A percentile compares a stretch with the other conserved stretches of the same genome.
Conservation (phyloP, 1,140 invertebrate genomes). For the Cydia amplana region DNA sequence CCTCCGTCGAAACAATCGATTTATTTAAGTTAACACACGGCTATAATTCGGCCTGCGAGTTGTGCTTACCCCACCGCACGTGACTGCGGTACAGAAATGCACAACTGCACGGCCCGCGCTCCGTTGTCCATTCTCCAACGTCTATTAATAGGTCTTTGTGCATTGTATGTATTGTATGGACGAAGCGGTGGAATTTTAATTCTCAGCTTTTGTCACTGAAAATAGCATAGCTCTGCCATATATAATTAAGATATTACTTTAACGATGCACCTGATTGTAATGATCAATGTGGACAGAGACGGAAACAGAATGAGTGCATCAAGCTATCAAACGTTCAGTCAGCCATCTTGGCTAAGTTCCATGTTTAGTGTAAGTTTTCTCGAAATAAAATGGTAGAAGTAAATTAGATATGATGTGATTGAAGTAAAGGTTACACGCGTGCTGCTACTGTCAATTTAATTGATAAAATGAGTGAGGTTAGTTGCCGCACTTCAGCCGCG, state of each 20-base stretch:
- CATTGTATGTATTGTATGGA: conserved; percentile 27
- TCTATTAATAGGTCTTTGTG: conserved; percentile 31
- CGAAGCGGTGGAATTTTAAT: conserved; percentile 24
- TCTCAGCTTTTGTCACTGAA: neutral
- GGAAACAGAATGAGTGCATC: too few relatives aligned
- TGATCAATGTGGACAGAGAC: neutral
- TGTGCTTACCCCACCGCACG: conserved; percentile 27
- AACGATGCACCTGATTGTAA: neutral
- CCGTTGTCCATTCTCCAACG: conserved; percentile 22
- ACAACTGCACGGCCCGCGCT: conserved; percentile 20
- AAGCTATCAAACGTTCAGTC: too few relatives aligned
- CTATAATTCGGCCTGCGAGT: conserved; percentile 27
- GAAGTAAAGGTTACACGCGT: too few relatives aligned
- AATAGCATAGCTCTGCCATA: neutral
- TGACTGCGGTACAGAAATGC: conserved; percentile 18
- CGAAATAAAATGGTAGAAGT: too few relatives aligned
- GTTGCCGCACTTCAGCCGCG: too few relatives aligned
- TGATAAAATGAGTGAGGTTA: too few relatives aligned
- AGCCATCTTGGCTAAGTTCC: too few relatives aligned
- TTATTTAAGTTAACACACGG: conserved; percentile 32
- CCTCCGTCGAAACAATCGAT: conserved; percentile 12
- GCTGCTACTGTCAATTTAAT: too few relatives aligned
- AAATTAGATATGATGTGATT: too few relatives aligned
- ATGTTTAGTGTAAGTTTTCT: too few relatives aligned
- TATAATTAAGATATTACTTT: conserved; percentile 5